Evolutionary conservation across 2,797 vertebrate genomes (phyloP), one percentile per base, ranked within the genome.

Genomic region (Taeniopygia guttata): DNA sequence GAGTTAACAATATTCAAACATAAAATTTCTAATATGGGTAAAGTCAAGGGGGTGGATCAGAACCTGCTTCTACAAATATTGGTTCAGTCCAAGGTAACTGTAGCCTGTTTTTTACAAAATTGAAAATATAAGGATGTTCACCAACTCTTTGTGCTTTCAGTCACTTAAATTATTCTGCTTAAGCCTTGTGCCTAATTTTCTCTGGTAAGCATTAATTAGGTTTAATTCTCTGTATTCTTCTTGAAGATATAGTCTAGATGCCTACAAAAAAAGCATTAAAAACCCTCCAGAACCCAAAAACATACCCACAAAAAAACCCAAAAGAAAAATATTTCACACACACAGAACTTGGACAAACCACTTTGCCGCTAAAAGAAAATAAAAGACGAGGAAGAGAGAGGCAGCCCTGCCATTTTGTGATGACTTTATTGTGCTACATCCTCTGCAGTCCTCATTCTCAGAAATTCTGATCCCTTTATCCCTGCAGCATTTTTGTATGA

Each of bases 401-500:
- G 45, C 0, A 1, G 14, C 14, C 18, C 17, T n/a, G 43, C 20
- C 4, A 11, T 75, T 77, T 77, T 22, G 25, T 43, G 52, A 45
- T 25, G 21, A 34, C 83, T 94, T 77, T 38, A 69, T 67, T 68
- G 34, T 70, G 36, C 60, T 80, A 2, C 42, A 87, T 70, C 9
- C 20, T 80, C 60, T 72, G 55, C 79, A 87, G 69, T 62, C 45
- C 26, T n/a, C 68, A 42, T 83, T 90, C 60, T 92, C 40, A 80
- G 64, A 80, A 86, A 78, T 84, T 91, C 69, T 54, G 55, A 94
- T 79, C 59, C 22, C 0, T 76, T 90, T 89, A 82, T 76, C 87
- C 74, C 81, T 77, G 78, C 52, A 87, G 89, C 64, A 51, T 75
- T 91, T 94, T 34, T 59, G 43, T 76, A 60, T 48, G 80, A 75